These are phyloP conservation scores for Chaetoderma sp. DNA, from an alignment of 2,888 invertebrate genomes.

Conservation along the genomic window DNA sequence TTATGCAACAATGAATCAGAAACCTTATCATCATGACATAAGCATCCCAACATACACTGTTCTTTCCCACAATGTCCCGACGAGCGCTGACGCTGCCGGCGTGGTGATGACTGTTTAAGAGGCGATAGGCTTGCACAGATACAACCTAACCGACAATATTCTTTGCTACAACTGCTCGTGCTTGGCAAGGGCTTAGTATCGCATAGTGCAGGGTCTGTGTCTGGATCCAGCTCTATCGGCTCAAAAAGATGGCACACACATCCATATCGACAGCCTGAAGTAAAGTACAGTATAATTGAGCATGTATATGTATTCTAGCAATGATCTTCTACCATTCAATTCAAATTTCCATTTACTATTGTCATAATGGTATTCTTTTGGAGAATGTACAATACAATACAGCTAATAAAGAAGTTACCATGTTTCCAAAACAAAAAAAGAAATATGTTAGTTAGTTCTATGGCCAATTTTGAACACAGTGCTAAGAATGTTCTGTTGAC, in stretches of 20 bases:
- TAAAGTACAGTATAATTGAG: too few species aligned
- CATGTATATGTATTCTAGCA: too few species aligned
- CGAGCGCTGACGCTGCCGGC: slow-evolving; percentile 1
- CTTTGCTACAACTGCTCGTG: slow-evolving; percentile 49
- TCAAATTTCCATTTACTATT: too few species aligned
- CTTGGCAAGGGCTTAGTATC: slow-evolving; percentile 29
- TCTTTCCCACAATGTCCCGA: slow-evolving; percentile 46
- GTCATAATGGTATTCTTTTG: too few species aligned
- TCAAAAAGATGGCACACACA: slow-evolving; percentile 59
- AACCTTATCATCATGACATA: slow-evolving; percentile 21
- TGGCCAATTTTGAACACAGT: too few species aligned
- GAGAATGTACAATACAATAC: too few species aligned
- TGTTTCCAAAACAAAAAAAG: too few species aligned
- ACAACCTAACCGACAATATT: slow-evolving; percentile 62
- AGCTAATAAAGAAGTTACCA: too few species aligned
- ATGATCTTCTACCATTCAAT: too few species aligned
- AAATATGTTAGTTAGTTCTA: too few species aligned
- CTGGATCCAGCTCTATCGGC: slow-evolving; percentile 38
- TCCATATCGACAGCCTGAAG: slow-evolving; percentile 60
- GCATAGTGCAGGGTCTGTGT: slow-evolving; percentile 40
- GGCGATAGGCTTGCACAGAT: slow-evolving; percentile 57
- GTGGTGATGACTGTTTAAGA: too few species aligned
- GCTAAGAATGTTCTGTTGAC: too few species aligned
- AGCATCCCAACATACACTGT: slow-evolving; percentile 49
- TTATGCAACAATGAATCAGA: not conserved